These are phyloP conservation scores for Hippocampus kuda DNA, from an alignment of 2,797 vertebrate genomes.

Conservation along the genomic window DNA sequence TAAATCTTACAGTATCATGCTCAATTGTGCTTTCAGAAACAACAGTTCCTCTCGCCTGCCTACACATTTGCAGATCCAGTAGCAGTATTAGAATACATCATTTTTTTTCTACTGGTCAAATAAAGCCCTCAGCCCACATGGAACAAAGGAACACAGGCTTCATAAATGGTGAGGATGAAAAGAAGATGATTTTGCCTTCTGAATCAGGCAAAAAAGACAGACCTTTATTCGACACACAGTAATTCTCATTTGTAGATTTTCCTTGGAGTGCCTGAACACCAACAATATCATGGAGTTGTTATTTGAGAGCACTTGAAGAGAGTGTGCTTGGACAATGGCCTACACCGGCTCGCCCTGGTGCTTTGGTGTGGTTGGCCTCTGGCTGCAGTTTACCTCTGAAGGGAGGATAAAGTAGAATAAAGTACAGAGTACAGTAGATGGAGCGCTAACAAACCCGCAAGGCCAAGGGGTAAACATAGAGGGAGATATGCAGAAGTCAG, in stretches of 20 bases:
- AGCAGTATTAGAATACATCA: slow-evolving; percentile 45
- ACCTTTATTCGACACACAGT: slow-evolving; percentile 60
- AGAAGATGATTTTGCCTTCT: slow-evolving; percentile 41
- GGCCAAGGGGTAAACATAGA: slow-evolving; percentile 3
- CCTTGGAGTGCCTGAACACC: slow-evolving; percentile 37
- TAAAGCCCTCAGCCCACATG: slow-evolving; percentile 41
- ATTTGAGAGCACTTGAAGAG: slow-evolving; percentile 61
- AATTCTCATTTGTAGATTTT: slow-evolving; percentile 44
- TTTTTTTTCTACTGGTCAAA: slow-evolving; percentile 25
- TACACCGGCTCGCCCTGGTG: slow-evolving; percentile 43
- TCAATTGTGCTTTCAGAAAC: slow-evolving; percentile 13
- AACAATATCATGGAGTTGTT: slow-evolving; percentile 56
- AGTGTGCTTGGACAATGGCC: slow-evolving; percentile 46
- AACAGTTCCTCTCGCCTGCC: slow-evolving; percentile 34
- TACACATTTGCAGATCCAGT: slow-evolving; percentile 42
- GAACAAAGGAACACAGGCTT: slow-evolving; percentile 38
- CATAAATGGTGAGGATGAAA: slow-evolving; percentile 44
- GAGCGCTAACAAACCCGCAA: slow-evolving; percentile 38
- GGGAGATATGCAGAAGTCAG: neutral
- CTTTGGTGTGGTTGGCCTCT: slow-evolving; percentile 35
- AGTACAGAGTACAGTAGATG: slow-evolving; percentile 16
- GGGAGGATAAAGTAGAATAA: slow-evolving; percentile 19
- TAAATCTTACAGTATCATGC: slow-evolving; percentile 2
- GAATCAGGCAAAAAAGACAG: slow-evolving; percentile 29
- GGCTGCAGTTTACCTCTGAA: slow-evolving; percentile 20